A percentile compares a stretch with the other conserved stretches of the same genome.
These are phyloP conservation scores for Rosalia funebris DNA, from an alignment of 2,888 invertebrate genomes.

Conservation along the genomic window DNA sequence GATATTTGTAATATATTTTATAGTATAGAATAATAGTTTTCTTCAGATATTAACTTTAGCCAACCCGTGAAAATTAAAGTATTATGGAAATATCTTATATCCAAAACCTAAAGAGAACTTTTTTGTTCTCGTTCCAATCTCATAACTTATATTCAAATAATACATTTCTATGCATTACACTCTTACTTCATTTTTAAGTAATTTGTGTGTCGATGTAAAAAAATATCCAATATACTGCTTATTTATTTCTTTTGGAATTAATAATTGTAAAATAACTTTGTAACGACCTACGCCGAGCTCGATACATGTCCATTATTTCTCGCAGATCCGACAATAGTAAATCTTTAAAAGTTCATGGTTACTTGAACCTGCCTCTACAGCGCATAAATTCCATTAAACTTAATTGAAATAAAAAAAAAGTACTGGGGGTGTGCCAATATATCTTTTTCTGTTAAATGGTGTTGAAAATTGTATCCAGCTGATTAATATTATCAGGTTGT, in stretches of 20 bases:
- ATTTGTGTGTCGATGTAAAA: no score
- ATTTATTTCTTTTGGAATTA: neutral
- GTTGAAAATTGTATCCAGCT: slow-evolving; percentile 2
- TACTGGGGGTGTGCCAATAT: slow-evolving; percentile 6
- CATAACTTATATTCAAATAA: no score
- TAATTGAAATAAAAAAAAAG: neutral
- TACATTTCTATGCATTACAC: no score
- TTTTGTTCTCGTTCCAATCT: no score
- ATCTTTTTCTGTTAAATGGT: neutral
- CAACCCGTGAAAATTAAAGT: no score
- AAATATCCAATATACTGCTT: neutral
- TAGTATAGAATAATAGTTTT: no score
- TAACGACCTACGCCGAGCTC: neutral
- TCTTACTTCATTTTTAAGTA: no score
- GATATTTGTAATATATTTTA: no score
- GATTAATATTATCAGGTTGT: slow-evolving; percentile 1
- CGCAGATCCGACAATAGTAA: slow-evolving; percentile 1
- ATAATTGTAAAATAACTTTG: neutral
- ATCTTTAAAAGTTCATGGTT: slow-evolving; percentile 13
- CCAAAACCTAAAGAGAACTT: no score
- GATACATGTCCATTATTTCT: no score
- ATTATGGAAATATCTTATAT: no score
- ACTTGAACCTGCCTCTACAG: neutral
- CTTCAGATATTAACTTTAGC: no score
- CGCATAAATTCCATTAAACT: neutral